These are phyloP conservation scores for Melanitta fusca DNA, from an alignment of 2,797 vertebrate genomes.

Conservation along the genomic window DNA sequence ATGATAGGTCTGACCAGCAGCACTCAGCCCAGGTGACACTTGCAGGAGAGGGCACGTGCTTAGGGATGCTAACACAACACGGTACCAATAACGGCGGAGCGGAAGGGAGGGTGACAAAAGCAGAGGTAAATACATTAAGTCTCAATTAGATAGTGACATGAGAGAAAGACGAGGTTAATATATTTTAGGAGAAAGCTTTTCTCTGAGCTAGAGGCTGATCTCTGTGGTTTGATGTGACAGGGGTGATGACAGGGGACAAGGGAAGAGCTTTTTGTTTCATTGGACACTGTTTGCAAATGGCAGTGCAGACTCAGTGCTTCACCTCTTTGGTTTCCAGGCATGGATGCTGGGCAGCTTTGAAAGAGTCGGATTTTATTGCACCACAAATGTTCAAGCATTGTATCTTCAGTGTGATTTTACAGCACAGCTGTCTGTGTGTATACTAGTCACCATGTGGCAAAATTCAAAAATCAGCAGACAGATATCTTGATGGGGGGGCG, in stretches of 20 bases:
- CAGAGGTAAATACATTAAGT: constrained; percentile 66
- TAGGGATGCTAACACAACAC: not conserved
- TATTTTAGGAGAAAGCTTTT: constrained; percentile 53
- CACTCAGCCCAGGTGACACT: not conserved
- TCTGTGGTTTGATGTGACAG: constrained; percentile 39
- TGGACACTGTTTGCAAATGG: not conserved
- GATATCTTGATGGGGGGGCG: not conserved
- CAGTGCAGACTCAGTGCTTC: not conserved
- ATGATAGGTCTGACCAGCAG: constrained; percentile 42
- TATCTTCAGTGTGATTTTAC: not conserved
- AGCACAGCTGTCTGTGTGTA: fast-evolving
- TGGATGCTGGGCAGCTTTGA: fast-evolving
- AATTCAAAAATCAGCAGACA: not conserved
- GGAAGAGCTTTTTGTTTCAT: constrained; percentile 32
- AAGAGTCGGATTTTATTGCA: not conserved
- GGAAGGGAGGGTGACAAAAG: not conserved
- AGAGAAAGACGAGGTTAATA: constrained; percentile 29
- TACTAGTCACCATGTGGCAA: not conserved
- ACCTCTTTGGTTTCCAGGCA: not conserved
- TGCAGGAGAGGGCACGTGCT: not conserved
- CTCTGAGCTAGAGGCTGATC: not conserved
- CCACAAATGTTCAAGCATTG: not conserved
- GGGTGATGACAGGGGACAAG: constrained; percentile 31
- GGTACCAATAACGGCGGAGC: not conserved
- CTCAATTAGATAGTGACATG: constrained; percentile 19